These are phyloP conservation scores for Phalanger gymnotis DNA, from an alignment of 2,797 vertebrate genomes.

Conservation along the genomic window DNA sequence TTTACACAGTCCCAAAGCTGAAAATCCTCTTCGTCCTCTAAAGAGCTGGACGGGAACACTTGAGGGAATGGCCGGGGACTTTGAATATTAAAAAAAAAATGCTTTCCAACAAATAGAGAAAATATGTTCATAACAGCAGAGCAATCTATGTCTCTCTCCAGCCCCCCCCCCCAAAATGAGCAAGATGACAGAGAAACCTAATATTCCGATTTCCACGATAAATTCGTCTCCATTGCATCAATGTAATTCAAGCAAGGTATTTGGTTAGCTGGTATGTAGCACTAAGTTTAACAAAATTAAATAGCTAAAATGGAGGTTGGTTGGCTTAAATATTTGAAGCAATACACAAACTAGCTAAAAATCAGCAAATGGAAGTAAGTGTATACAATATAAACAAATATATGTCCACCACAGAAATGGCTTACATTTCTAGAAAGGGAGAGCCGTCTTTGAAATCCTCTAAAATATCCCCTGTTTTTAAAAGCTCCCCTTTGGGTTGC, in stretches of 20 bases:
- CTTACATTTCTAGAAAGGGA: constrained; percentile 33
- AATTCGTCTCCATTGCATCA: background rate
- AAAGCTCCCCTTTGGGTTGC: background rate
- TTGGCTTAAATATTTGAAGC: constrained; percentile 13
- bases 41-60: background rate
- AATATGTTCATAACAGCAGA: background rate
- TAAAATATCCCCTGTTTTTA: constrained; percentile 13
- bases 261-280: constrained; percentile 24
- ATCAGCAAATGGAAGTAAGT: constrained; percentile 13
- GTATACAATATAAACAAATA: constrained; percentile 8
- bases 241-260: constrained; percentile 7
- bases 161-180: background rate
- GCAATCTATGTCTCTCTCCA: background rate
- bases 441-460: constrained; percentile 26
- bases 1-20: background rate
- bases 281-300: constrained; percentile 24
- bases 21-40: background rate
- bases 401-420: background rate
- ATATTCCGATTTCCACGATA: constrained; percentile 15
- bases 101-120: background rate
- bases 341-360: constrained; percentile 19
- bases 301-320: constrained; percentile 9
- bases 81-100: constrained; percentile 9
- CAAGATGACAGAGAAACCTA: constrained; percentile 2
- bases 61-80: background rate